Percentiles rank a stretch among this genome's conserved stretches.
phyloP scores from a whole-genome alignment of 1,140 invertebrate species.

The Bombyx mandarina region DNA sequence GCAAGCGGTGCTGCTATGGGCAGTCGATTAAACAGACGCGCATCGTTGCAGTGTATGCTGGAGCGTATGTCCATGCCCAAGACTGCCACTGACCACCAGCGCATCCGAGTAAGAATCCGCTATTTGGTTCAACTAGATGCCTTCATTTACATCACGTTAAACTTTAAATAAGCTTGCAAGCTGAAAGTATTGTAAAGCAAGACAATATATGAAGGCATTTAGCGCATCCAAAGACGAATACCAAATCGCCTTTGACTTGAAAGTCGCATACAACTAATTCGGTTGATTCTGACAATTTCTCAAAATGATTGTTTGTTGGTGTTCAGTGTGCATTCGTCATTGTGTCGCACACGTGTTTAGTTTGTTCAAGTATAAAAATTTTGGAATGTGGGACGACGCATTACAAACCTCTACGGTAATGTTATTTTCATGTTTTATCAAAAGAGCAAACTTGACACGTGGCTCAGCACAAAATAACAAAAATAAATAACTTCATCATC shows the following conservation, averaged over 20 bases:
- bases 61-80: constrained; percentile 88
- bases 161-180: constrained; percentile 1
- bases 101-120: constrained; percentile 88
- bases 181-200: too few relatives aligned
- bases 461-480: too few relatives aligned
- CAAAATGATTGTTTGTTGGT: constrained; percentile 52
- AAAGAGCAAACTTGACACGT: too few relatives aligned
- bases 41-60: constrained; percentile 87
- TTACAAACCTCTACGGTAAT: too few relatives aligned
- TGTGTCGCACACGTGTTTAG: constrained; percentile 7
- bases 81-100: constrained; percentile 87
- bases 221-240: constrained; percentile 23
- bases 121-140: constrained; percentile 40
- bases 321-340: constrained; percentile 52
- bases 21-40: constrained; percentile 20
- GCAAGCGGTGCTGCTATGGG: too few relatives aligned
- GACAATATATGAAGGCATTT: constrained; percentile 44
- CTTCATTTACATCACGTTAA: constrained; percentile 25
- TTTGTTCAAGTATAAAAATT: constrained; percentile 1
- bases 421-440: too few relatives aligned
- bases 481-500: too few relatives aligned
- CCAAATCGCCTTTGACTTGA: constrained; percentile 39
- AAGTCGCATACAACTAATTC: constrained; percentile 39
- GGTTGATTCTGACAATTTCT: constrained; percentile 32
- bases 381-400: too few relatives aligned